Base-by-base conservation (phyloP, 2,113 vertebrate species). In the Spheniscus mendiculus region DNA sequence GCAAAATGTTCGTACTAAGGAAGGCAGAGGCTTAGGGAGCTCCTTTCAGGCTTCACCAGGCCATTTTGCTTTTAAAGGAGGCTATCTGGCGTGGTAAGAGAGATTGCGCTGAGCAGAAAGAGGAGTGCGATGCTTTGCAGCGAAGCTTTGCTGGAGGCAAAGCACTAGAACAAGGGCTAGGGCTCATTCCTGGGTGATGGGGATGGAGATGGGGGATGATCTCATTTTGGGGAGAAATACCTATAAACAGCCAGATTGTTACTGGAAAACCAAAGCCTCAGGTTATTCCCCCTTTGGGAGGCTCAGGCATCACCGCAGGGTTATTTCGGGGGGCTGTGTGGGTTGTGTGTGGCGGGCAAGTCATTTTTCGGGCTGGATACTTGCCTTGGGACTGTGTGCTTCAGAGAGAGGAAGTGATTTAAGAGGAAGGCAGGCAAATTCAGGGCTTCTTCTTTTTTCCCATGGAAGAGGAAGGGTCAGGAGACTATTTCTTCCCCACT, bases 381-480 rank as follows among this genome's bases (percentile, higher is more conserved):
- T 56, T 79, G 26, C 44, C 49, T 70, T 85, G 34, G 38, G 26
- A 71, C 45, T 26, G 5, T 71, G 59, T 70, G 26, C 38, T 93
- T 91, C 36, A 44, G 74, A 63, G 49, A 78, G 23, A 42, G 40
- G n/a, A 94, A 42, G 23, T 26, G 30, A 82, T 79, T 62, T 70
- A 27, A 56, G 42, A 83, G 34, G 76, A 95, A 86, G 36, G 21
- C 47, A 92, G 73, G 67, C 56, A 53, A 58, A 77, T 34, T 18
- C 9, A 8, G 56, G 36, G 3, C 6, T 5, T 82, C 66, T 70
- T 88, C 20, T 78, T 58, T 63, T 87, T 86, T 79, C 90, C 77
- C 76, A 69, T 27, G 80, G 82, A 96, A 97, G 77, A 95, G 47
- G n/a, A 97, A 96, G 47, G 16, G 32, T 76, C 85, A 50, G 67